These are phyloP conservation scores for Caenorhabditis uteleia DNA, from an alignment of 2,888 invertebrate genomes.

Conservation along the genomic window DNA sequence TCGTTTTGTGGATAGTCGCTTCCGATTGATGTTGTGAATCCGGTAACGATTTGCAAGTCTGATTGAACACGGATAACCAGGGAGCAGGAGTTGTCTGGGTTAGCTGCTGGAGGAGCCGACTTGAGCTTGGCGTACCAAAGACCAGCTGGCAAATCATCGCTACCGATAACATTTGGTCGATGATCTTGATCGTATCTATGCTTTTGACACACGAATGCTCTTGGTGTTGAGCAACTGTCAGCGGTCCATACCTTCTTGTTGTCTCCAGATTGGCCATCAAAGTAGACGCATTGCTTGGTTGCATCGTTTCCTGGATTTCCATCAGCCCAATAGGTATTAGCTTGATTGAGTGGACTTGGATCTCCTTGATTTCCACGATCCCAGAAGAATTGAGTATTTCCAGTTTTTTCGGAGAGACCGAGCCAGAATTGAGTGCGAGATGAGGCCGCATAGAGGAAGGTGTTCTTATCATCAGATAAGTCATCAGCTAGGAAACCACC, in stretches of 20 bases:
- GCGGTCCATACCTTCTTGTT: slow-evolving; percentile 30
- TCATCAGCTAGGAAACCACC: slow-evolving; percentile 58
- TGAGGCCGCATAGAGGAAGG: slow-evolving; percentile 21
- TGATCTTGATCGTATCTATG: slow-evolving; percentile 47
- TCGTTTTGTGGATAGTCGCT: slow-evolving; percentile 43
- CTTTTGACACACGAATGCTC: slow-evolving; percentile 54
- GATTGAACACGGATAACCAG: slow-evolving; percentile 51
- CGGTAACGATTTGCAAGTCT: slow-evolving; percentile 49
- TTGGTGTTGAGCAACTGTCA: slow-evolving; percentile 39
- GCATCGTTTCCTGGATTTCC: slow-evolving; percentile 30
- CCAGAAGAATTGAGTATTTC: slow-evolving; percentile 35
- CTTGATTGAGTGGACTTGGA: slow-evolving; percentile 24
- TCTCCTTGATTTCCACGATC: slow-evolving; percentile 31
- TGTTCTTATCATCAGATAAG: slow-evolving; percentile 36
- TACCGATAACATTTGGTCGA: slow-evolving; percentile 39
- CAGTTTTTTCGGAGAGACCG: slow-evolving; percentile 36
- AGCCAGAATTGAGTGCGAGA: slow-evolving; percentile 43
- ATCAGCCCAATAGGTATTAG: slow-evolving; percentile 35
- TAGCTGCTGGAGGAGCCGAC: slow-evolving; percentile 15
- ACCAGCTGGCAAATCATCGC: slow-evolving; percentile 51
- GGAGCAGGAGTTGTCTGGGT: slow-evolving; percentile 9
- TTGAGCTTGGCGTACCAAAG: slow-evolving; percentile 46
- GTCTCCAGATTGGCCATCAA: slow-evolving; percentile 19
- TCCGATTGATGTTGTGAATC: slow-evolving; percentile 41
- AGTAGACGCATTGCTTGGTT: slow-evolving; percentile 41